Conservation (phyloP, 2,888 invertebrate species). For the Leistus spinibarbis region DNA sequence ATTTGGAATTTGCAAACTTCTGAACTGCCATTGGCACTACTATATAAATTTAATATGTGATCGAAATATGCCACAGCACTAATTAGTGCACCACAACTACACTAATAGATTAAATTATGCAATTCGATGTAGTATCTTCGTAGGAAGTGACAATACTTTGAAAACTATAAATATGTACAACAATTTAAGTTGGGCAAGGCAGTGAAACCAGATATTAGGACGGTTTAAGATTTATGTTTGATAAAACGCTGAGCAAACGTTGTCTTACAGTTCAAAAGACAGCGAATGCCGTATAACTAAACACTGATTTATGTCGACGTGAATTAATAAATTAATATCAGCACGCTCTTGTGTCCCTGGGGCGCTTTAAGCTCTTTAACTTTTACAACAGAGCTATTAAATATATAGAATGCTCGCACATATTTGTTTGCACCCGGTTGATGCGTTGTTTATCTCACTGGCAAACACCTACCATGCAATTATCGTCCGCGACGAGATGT, state of each 20-base stretch:
- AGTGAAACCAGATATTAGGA: neutral
- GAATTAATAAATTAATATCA: conserved; percentile 19
- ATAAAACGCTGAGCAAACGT: neutral
- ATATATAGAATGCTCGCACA: neutral
- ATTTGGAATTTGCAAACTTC: too few relatives aligned
- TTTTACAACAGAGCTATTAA: neutral
- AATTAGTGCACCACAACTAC: too few relatives aligned
- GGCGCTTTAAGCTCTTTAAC: neutral
- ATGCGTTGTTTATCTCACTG: neutral
- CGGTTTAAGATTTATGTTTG: neutral
- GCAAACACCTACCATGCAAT: neutral
- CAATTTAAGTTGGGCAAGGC: too few relatives aligned
- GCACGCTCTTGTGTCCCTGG: neutral
- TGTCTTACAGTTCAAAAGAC: neutral
- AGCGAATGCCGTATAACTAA: neutral
- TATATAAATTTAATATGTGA: too few relatives aligned
- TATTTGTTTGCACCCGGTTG: neutral
- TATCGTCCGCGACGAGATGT: neutral
- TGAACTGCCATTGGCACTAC: too few relatives aligned
- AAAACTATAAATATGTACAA: too few relatives aligned
- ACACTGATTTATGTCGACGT: conserved; percentile 12
- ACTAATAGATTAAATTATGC: too few relatives aligned
- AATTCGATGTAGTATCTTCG: too few relatives aligned
- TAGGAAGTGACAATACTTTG: too few relatives aligned
- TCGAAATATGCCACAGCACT: too few relatives aligned